Conservation (phyloP, 2,797 vertebrate species). For the Pygocentrus nattereri region DNA sequence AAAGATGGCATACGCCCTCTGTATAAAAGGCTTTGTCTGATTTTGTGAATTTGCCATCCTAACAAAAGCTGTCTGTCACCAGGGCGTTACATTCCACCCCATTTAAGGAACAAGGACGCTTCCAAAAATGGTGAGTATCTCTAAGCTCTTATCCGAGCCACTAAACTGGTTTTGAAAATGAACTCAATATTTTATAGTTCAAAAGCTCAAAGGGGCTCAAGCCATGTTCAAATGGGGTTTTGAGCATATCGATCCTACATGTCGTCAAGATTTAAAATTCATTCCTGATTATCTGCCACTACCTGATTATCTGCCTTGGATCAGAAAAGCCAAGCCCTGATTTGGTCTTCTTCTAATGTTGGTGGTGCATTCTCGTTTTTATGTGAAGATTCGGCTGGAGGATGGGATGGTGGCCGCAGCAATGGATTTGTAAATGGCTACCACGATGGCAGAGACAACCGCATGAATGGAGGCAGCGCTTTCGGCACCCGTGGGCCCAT, state of each 20-base stretch:
- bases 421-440: constrained; percentile 84
- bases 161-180: not conserved
- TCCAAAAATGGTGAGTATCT: constrained; percentile 82
- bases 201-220: no score
- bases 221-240: no score
- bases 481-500: constrained; percentile 75
- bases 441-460: constrained; percentile 76
- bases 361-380: no score
- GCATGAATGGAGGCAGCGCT: constrained; percentile 75
- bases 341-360: not conserved
- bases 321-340: no score
- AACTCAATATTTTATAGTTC: no score
- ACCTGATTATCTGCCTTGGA: no score
- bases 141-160: constrained; percentile 2
- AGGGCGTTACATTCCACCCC: constrained; percentile 96
- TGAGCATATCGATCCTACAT: no score
- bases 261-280: no score
- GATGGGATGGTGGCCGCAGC: constrained; percentile 78
- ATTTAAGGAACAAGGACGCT: constrained; percentile 92
- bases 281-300: no score
- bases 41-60: not conserved
- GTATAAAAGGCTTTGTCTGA: not conserved
- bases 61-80: constrained; percentile 55
- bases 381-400: constrained; percentile 69
- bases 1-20: no score